A percentile compares a stretch with the other conserved stretches of the same genome.
Evolutionary conservation across 2,113 vertebrate genomes (phyloP).

Genomic region (rabbit (Oryctolagus cuniculus)): mOryCun1.1 NC_091437.1:58405001-58405500

Average conservation of each 20-base stretch:
- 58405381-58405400: not conserved
- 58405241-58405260: too few species aligned
- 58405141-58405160: not conserved
- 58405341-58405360: not conserved
- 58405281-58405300: constrained; percentile 11
- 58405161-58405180: not conserved
- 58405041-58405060: not conserved
- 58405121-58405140: not conserved
- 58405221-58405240: not conserved
- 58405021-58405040: not conserved
- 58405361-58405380: not conserved
- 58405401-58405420: constrained; percentile 68
- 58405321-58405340: not conserved
- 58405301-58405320: not conserved
- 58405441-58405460: constrained; percentile 82
- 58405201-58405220: not conserved
- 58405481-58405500: constrained; percentile 78
- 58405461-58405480: constrained; percentile 83
- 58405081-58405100: not conserved
- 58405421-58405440: constrained; percentile 77
- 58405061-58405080: not conserved
- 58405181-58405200: too few species aligned
- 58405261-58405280: not conserved
- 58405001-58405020: not conserved
- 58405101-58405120: not conserved